phyloP scores from a whole-genome alignment of 1,140 invertebrate species.

The Caligus rogercresseyi region DNA sequence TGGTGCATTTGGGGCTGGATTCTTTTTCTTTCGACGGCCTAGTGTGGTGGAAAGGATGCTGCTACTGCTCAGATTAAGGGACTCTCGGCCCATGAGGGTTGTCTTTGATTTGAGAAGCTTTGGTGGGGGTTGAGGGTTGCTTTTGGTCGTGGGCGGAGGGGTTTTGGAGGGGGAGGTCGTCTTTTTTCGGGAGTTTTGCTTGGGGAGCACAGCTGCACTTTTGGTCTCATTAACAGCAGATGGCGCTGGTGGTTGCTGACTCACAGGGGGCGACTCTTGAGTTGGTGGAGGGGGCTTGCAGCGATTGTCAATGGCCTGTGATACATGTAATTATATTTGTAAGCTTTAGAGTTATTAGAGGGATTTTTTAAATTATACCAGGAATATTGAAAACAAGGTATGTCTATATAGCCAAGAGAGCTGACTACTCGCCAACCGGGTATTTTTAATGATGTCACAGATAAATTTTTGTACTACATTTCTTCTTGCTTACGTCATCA shows the following conservation, averaged over 20 bases:
- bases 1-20: background rate
- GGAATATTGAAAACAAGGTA: too few relatives aligned
- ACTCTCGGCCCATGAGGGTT: background rate
- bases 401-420: too few relatives aligned
- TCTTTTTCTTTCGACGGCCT: background rate
- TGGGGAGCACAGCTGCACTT: too few relatives aligned
- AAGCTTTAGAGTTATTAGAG: too few relatives aligned
- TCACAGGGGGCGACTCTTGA: background rate
- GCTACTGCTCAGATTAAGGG: background rate
- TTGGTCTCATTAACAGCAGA: background rate
- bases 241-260: background rate
- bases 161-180: background rate
- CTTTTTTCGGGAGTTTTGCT: background rate
- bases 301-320: background rate
- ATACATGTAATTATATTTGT: too few relatives aligned
- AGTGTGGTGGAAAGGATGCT: background rate
- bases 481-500: too few relatives aligned
- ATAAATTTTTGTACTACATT: too few relatives aligned
- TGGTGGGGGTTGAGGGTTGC: background rate
- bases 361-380: too few relatives aligned
- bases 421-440: too few relatives aligned
- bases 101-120: background rate
- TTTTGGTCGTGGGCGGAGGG: background rate
- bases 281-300: background rate
- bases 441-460: too few relatives aligned